These are phyloP conservation scores for Aphelenchoides fujianensis DNA, from an alignment of 1,140 invertebrate genomes.

Conservation along the genomic window DNA sequence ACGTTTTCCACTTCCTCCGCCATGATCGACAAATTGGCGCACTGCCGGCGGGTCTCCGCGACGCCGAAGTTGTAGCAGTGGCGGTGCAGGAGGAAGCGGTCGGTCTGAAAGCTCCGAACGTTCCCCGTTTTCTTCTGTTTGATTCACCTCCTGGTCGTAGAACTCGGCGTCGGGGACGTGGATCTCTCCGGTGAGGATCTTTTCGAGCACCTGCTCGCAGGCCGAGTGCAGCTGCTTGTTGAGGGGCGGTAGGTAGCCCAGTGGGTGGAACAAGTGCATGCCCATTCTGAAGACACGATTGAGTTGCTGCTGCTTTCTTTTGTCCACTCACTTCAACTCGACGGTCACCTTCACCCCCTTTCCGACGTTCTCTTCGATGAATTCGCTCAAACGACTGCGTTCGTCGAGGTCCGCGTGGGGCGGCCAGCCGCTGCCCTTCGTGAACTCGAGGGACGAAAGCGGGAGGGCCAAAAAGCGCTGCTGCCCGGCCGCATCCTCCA, in stretches of 20 bases:
- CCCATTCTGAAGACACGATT: constrained; percentile 29
- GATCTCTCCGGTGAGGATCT: constrained; percentile 31
- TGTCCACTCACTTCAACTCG: constrained; percentile 28
- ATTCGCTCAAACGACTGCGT: constrained; percentile 30
- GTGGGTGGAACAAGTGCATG: constrained; percentile 34
- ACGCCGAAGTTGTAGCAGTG: constrained; percentile 40
- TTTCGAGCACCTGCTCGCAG: constrained; percentile 29
- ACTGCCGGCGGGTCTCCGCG: constrained; percentile 22
- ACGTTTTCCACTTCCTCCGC: constrained; percentile 38
- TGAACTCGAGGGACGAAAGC: constrained; percentile 31
- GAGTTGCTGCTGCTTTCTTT: constrained; percentile 2
- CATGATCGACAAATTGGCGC: background rate
- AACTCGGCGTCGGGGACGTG: constrained; percentile 40
- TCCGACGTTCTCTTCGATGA: constrained; percentile 35
- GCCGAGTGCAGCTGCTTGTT: constrained; percentile 28
- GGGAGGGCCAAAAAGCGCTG: constrained; percentile 26
- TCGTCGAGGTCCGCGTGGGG: constrained; percentile 11
- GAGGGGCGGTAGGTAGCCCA: constrained; percentile 38
- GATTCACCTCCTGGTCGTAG: constrained; percentile 1
- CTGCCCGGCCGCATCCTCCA: constrained; percentile 28
- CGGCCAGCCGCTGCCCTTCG: constrained; percentile 41
- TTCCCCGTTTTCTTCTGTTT: background rate
- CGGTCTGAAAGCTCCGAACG: constrained; percentile 24
- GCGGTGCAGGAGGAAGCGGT: constrained; percentile 38
- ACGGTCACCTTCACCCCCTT: constrained; percentile 36